Evolutionary conservation across 2,888 invertebrate genomes (phyloP), one percentile per base, ranked within the genome.

Genomic region (Apeira syringaria): DNA sequence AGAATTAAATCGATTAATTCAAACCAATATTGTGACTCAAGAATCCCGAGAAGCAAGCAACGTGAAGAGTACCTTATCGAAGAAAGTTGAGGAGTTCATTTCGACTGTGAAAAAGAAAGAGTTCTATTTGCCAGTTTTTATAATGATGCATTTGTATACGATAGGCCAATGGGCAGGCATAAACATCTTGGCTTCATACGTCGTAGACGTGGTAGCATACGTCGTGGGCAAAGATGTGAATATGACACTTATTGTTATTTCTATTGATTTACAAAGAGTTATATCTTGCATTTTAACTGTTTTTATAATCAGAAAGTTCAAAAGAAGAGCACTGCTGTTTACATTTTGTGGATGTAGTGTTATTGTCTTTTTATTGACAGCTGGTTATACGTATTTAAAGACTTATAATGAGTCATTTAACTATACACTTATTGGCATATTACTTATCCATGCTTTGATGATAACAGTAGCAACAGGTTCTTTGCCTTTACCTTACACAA

Each of bases 111-210:
- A 50, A 3, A 77, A 75, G 26, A 81, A 79, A n/a, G 87, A 88
- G 43, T 93, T 93, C 57, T 72, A 89, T 31, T 91, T 88, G 52
- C 92, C 93, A 0, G 80, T 93, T 3, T 62, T 86, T 2, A 76
- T 93, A 13, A 87, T 94, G 68, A 80, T 91, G 32, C 84, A 91
- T 1, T 89, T 92, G 29, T 93, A 93, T 55, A 79, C 91, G 0
- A 82, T 92, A 34, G 90, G 91, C 9, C 93, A 94, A 55, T 91
- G 94, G 53, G 90, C 92, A 1, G 94, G 94, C 0, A 91, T 92
- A 0, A 93, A 92, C 34, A 92, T 92, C 0, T 88, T 94, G 53
- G 90, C 92, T 0, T 91, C 92, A 1, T 94, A 93, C 61, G 92
- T 93, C 0, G 92, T 93, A 0, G 74, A 89, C 29, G 90, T 94